These are phyloP conservation scores for Anoplopoma fimbria DNA, from an alignment of 2,113 vertebrate species.

Conservation along the genomic window DNA sequence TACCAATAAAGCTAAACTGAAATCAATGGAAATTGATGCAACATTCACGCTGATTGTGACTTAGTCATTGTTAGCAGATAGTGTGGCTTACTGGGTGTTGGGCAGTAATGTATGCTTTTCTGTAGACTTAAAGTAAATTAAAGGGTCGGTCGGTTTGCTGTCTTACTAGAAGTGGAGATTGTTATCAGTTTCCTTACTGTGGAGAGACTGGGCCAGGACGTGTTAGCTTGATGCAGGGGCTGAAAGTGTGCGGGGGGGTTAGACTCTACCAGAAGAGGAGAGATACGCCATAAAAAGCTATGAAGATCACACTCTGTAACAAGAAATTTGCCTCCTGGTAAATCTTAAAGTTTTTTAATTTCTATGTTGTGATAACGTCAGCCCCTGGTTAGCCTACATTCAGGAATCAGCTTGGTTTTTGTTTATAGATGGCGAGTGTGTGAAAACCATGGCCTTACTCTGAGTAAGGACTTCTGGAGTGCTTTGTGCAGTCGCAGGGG, in stretches of 20 bases:
- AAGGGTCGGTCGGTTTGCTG: not conserved
- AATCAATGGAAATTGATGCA: not conserved
- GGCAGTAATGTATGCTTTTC: not conserved
- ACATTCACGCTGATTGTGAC: not conserved
- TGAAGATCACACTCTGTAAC: not conserved
- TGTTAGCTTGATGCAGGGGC: not conserved
- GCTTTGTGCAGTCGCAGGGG: not conserved
- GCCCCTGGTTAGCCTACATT: not conserved
- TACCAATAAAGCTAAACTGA: not conserved
- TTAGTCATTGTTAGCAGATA: not conserved
- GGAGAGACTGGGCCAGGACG: not conserved
- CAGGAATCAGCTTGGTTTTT: not conserved
- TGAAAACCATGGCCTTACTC: not conserved
- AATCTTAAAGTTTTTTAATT: not conserved
- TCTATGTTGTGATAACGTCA: not conserved
- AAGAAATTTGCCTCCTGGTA: not conserved
- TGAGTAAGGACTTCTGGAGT: not conserved
- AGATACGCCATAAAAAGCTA: not conserved
- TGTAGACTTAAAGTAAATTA: not conserved
- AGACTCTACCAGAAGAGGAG: not conserved
- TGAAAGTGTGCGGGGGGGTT: not conserved
- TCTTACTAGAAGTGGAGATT: not conserved
- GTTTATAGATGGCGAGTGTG: not conserved
- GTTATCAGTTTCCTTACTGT: not conserved
- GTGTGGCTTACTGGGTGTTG: not conserved